These are phyloP conservation scores for Drosophila infuscata DNA, from an alignment of 2,888 invertebrate species.

Conservation along the genomic window DNA sequence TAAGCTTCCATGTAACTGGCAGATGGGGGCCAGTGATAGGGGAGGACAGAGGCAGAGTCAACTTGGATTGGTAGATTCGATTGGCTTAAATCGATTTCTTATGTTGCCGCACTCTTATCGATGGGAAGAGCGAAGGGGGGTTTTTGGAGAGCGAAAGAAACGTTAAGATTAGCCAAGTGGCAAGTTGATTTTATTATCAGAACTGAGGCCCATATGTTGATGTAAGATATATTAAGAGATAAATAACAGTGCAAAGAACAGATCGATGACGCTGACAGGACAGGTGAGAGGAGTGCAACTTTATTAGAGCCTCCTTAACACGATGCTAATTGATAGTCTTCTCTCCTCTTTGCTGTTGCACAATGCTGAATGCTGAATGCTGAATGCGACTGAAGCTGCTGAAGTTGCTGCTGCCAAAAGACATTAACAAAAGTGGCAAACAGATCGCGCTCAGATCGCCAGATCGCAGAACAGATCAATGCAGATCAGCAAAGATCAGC, in stretches of 20 bases:
- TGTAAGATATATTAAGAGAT: conserved; percentile 75
- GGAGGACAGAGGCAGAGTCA: conserved; percentile 23
- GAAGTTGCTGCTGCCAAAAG: conserved; percentile 69
- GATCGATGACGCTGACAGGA: conserved; percentile 58
- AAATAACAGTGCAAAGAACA: conserved; percentile 66
- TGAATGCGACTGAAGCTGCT: conserved; percentile 4
- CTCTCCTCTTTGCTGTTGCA: conserved; percentile 4
- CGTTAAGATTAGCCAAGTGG: conserved; percentile 76
- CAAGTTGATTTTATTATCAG: conserved; percentile 72
- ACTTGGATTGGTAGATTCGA: conserved; percentile 17
- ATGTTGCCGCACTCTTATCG: conserved; percentile 64
- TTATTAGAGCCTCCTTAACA: conserved; percentile 78
- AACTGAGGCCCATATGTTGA: conserved; percentile 63
- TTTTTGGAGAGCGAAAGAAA: conserved; percentile 3
- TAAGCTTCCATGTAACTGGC: conserved; percentile 70
- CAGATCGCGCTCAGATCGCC: conserved; percentile 30
- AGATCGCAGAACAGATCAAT: conserved; percentile 50
- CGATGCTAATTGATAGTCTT: conserved; percentile 71
- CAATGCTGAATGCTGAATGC: neutral
- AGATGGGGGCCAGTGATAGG: conserved; percentile 51
- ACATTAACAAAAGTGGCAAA: conserved; percentile 75
- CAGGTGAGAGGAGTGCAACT: conserved; percentile 57
- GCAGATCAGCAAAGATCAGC: conserved; percentile 62
- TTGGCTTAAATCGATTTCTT: conserved; percentile 74
- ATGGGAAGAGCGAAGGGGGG: neutral